Evolutionary conservation across 2,888 invertebrate genomes (phyloP).

Genomic region (Lithodes maja): DNA sequence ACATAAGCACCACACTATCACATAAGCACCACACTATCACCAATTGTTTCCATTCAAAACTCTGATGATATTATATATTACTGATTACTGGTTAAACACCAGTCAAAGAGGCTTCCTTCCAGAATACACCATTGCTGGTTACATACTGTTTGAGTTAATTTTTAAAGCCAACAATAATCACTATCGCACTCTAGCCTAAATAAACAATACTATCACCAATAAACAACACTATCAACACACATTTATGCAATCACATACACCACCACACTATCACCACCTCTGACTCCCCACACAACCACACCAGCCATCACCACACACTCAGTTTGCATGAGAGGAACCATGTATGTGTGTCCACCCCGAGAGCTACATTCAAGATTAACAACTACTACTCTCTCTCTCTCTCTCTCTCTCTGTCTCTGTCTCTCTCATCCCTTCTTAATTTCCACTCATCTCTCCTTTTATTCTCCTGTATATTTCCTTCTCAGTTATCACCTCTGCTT

Average conservation of each 20-base stretch:
- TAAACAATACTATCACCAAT: not conserved
- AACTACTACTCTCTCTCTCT: not conserved
- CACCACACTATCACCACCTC: not conserved
- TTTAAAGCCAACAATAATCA: too few species aligned
- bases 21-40: too few species aligned
- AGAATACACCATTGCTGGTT: too few species aligned
- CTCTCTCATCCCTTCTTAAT: not conserved
- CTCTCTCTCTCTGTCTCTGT: not conserved
- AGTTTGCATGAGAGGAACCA: not conserved
- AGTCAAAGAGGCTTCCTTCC: too few species aligned
- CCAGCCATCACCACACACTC: not conserved
- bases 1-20: too few species aligned
- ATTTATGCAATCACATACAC: not conserved
- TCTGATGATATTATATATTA: too few species aligned
- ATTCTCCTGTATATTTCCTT: not conserved
- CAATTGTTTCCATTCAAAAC: too few species aligned
- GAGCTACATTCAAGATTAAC: not conserved
- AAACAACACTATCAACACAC: not conserved
- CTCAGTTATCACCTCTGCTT: not conserved
- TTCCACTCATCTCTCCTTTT: not conserved
- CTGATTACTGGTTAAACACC: too few species aligned
- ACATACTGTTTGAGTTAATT: too few species aligned
- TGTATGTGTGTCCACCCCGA: not conserved
- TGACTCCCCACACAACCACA: not conserved
- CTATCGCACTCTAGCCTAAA: too few species aligned